Evolutionary conservation across 2,888 invertebrate genomes (phyloP).

Genomic region (Itoplectis maculator): DNA sequence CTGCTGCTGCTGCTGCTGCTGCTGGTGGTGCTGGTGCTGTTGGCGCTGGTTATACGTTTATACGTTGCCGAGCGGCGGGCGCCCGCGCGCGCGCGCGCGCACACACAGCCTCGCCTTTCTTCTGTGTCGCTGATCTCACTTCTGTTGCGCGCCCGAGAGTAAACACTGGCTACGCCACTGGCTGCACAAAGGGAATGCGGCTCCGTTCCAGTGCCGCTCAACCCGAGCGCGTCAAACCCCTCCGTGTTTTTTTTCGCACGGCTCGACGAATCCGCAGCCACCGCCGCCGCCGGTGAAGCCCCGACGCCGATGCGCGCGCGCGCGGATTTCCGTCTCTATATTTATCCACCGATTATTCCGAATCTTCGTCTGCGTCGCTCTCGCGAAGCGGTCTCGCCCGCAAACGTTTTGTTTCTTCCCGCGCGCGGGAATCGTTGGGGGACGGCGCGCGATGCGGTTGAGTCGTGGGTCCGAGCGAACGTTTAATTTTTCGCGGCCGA

Average conservation of each 20-base stretch:
- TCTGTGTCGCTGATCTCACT: constrained; percentile 72
- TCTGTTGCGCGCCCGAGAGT: constrained; percentile 71
- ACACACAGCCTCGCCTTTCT: constrained; percentile 69
- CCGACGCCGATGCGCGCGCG: neutral
- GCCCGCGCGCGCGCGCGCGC: constrained; percentile 18
- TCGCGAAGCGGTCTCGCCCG: neutral
- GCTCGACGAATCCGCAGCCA: neutral
- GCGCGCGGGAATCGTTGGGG: no score
- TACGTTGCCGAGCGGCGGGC: constrained; percentile 37
- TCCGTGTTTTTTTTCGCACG: constrained; percentile 66
- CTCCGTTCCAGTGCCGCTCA: constrained; percentile 76
- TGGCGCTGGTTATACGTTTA: constrained; percentile 45
- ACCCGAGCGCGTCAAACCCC: constrained; percentile 67
- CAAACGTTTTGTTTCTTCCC: neutral
- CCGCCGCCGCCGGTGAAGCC: no score
- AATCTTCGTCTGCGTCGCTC: constrained; percentile 39
- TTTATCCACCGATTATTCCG: constrained; percentile 56
- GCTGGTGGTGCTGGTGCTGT: constrained; percentile 40
- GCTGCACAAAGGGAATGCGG: constrained; percentile 78
- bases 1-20: constrained; percentile 38
- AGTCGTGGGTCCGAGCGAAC: no score
- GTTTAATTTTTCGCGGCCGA: no score
- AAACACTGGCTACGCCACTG: constrained; percentile 78
- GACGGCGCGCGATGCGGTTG: no score
- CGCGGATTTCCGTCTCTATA: constrained; percentile 48